phyloP scores from a whole-genome alignment of 2,797 vertebrate genomes.

The Sternotherus odoratus region DNA sequence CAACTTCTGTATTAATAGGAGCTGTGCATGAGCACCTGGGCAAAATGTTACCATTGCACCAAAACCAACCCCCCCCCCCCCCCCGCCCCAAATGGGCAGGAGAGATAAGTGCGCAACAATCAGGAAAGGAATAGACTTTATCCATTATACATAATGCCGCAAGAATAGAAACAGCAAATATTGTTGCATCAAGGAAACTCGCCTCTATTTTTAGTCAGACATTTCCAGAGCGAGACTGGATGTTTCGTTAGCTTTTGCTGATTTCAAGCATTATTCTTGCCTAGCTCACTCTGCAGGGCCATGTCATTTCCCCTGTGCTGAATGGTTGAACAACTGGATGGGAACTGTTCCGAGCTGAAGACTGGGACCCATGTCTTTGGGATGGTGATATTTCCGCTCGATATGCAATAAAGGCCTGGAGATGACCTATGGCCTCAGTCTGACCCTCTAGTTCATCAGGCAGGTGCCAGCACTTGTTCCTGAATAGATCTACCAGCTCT shows the following conservation, averaged over 20 bases:
- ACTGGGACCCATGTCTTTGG: not conserved
- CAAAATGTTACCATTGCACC: not conserved
- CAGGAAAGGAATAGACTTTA: not conserved
- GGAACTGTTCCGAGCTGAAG: not conserved
- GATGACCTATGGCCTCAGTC: not conserved
- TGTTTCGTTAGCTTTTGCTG: not conserved
- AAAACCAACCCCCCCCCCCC: not conserved
- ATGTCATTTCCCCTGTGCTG: not conserved
- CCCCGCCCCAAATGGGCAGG: fast-evolving
- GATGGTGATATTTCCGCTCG: not conserved
- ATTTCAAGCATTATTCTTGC: not conserved
- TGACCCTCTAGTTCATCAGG: not conserved
- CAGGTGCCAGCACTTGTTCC: not conserved
- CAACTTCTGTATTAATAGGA: not conserved
- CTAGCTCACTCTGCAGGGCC: fast-evolving
- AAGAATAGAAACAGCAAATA: not conserved
- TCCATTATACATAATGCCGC: slow-evolving; percentile 38
- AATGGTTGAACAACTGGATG: not conserved
- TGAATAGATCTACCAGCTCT: not conserved
- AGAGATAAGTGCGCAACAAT: fast-evolving
- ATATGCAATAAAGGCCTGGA: not conserved
- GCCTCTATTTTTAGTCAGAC: slow-evolving; percentile 62
- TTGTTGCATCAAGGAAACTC: slow-evolving; percentile 46
- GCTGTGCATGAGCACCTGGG: not conserved
- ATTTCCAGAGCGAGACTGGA: fast-evolving